Evolutionary conservation across 2,113 vertebrate species (phyloP).

Genomic region (Phrynosoma blainvillii): DNA sequence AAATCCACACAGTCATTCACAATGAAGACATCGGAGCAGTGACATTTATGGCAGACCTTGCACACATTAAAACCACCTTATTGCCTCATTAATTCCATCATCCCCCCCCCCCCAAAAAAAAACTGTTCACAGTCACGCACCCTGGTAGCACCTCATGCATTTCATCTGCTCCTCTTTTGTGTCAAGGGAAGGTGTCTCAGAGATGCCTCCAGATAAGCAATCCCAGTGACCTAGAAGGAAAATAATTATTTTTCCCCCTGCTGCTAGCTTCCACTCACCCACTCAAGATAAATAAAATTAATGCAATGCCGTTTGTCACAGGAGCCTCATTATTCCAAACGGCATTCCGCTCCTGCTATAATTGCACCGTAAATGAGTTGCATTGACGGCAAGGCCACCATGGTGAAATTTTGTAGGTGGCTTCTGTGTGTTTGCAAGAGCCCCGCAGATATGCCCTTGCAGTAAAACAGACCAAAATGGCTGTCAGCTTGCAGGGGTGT

Average conservation of each 20-base stretch:
- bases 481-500: too few species aligned
- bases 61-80: slow-evolving; percentile 60
- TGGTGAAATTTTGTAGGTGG: slow-evolving; percentile 15
- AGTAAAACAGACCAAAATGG: too few species aligned
- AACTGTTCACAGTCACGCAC: slow-evolving; percentile 60
- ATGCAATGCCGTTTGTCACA: slow-evolving; percentile 62
- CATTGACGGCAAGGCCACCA: slow-evolving; percentile 17
- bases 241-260: slow-evolving; percentile 56
- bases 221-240: slow-evolving; percentile 56
- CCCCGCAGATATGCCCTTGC: not conserved
- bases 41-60: slow-evolving; percentile 66
- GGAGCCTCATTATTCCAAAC: slow-evolving; percentile 70
- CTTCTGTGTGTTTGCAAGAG: not conserved
- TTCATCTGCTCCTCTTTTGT: slow-evolving; percentile 56
- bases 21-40: slow-evolving; percentile 53
- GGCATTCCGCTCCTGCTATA: slow-evolving; percentile 53
- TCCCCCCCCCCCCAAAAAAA: slow-evolving; percentile 45
- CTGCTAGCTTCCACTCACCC: slow-evolving; percentile 47
- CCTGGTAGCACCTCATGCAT: slow-evolving; percentile 52
- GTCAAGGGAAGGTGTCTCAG: slow-evolving; percentile 38
- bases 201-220: slow-evolving; percentile 59
- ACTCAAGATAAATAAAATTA: slow-evolving; percentile 75
- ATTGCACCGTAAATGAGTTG: slow-evolving; percentile 32
- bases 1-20: slow-evolving; percentile 25
- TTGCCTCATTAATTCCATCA: slow-evolving; percentile 66